Base-by-base conservation (phyloP, 2,797 vertebrate genomes). In the Notamacropus eugenii region DNA sequence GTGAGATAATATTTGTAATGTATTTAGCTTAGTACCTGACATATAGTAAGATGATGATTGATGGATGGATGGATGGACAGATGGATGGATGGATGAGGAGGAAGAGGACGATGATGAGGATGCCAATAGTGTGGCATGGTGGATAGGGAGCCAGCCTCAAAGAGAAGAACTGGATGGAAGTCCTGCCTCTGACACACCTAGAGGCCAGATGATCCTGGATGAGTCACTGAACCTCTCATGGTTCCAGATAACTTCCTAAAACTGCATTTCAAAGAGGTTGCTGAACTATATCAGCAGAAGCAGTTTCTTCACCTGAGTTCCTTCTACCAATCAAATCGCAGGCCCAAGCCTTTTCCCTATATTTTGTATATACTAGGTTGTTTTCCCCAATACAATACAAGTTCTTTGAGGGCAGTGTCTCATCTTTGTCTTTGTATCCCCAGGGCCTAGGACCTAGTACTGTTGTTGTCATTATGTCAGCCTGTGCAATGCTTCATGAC, bases 1-100 rank as follows among this genome's bases (percentile, higher is more conserved):
- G 62, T 28, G 54, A 52, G 54, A 5, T 90, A 4, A 2, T 40
- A 8, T 13, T 27, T 0, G 0, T 52, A 31, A 40, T 0, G 0
- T 92, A 12, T 54, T 90, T 87, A n/a, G n/a, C 92, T 90, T 1
- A 50, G 16, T 27, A 27, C 24, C 31, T 19, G 2, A 0, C 12
- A 27, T 0, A 29, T 29, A 28, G 27, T 29, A 58, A 58, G 27
- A 58, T 55, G 55, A 55, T 55, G 54, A 55, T 55, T 55, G 54
- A 55, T 55, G 54, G 52, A 52, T 52, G 52, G 52, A 52, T 24
- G 22, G 56, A 27, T 56, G 56, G 4, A 56, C 0, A 0, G 52
- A 52, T 52, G 56, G 56, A 5, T 56, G 56, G 56, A 24, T 24
- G 22, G 4, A 56, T 11, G 54, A 54, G 22, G 22, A 56, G 22